Base-by-base conservation (phyloP, 1,140 invertebrate species). In the Drosophila bipectinata region DNA sequence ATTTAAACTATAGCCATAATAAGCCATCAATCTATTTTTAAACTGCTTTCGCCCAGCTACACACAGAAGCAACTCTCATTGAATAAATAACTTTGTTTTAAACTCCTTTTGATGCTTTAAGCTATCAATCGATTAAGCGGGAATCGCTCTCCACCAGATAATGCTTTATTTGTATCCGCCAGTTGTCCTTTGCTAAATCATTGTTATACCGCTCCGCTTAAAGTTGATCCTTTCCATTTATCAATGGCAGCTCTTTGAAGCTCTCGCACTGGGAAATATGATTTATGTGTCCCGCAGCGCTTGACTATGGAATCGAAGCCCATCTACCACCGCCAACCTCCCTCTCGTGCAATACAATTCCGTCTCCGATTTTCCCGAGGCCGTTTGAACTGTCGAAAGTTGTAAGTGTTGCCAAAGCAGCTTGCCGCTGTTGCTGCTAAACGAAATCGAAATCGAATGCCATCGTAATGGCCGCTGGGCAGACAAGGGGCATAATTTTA, bases 391-490 rank as follows among this genome's bases (percentile, higher is more conserved):
- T 88, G 83, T 88, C 83, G 79, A 88, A 88, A 88, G 67, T 88
- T 83, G 84, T 89, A 83, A 88, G 84, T 79, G 79, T 88, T 89
- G 83, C 84, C 64, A 67, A 67, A 75, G 79, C 85, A 82, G 78
- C 76, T 85, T 85, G 63, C 61, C 63, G 75, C 58, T 69, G 66
- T 84, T 79, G 76, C 66, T 68, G 63, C 77, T 80, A 84, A 89
- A 67, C 79, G 84, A 79, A 89, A 84, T 68, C 83, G 83, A 84
- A 89, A 89, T 79, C 84, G 76, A 88, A 88, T 88, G 76, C 84
- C 58, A 73, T 58, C 79, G 61, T 87, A 87, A 87, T 87, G 79
- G 83, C 83, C 84, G 37, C 21, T 49, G 79, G 83, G 52, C 84
- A 88, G 84, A 79, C 84, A 72, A 72, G 47, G 81, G 72, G 79